A percentile compares a stretch with the other conserved stretches of the same genome.
Conservation (phyloP, 2,113 vertebrate genomes). For the Callocephalon fimbriatum region DNA sequence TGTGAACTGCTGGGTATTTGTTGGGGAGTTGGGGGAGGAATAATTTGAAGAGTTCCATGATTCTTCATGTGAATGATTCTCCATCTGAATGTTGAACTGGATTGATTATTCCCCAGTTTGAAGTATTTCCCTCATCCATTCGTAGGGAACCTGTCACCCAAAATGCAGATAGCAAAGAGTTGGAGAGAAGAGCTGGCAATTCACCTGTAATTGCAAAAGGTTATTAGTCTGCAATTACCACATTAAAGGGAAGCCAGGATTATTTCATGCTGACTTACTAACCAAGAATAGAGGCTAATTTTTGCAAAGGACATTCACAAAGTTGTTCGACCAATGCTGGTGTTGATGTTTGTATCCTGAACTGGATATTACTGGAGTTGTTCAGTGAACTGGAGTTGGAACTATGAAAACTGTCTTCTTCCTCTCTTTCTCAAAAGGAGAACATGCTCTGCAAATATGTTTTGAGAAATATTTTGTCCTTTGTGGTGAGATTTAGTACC, state of each 20-base stretch:
- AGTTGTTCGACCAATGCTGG: neutral
- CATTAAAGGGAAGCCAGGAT: neutral
- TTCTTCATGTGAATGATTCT: slow-evolving; percentile 14
- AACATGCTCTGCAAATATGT: neutral
- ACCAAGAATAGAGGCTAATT: neutral
- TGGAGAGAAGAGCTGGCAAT: slow-evolving; percentile 9
- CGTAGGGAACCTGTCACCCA: neutral
- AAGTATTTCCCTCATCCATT: slow-evolving; percentile 19
- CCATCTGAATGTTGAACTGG: neutral
- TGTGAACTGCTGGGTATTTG: neutral
- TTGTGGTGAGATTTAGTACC: neutral
- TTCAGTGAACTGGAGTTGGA: neutral
- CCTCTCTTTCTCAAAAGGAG: neutral
- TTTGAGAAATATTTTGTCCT: neutral
- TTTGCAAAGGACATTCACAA: neutral
- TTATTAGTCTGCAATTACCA: neutral
- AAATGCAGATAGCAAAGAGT: neutral
- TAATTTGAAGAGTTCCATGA: neutral
- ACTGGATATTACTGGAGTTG: neutral
- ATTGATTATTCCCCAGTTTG: slow-evolving; percentile 4
- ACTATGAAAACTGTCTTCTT: neutral
- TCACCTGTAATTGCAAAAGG: neutral
- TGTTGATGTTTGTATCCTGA: neutral
- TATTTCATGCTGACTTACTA: neutral
- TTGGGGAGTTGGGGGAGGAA: neutral